Percentiles rank a stretch among this genome's conserved stretches.
phyloP scores from a whole-genome alignment of 2,113 vertebrate genomes.

The Suricata suricatta region DNA sequence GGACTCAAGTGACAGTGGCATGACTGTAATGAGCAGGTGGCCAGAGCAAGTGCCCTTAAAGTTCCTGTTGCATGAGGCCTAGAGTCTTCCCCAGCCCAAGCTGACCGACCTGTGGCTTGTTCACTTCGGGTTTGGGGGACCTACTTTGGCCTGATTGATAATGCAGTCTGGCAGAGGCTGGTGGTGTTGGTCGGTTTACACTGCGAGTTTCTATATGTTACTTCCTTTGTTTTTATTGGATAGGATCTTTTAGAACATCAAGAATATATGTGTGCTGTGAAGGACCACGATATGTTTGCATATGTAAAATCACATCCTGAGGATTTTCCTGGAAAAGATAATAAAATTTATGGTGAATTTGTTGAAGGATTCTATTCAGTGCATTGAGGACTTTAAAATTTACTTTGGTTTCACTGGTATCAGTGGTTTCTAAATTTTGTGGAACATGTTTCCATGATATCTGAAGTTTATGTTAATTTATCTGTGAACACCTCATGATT shows the following conservation, averaged over 20 bases:
- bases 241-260: slow-evolving; percentile 88
- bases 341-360: slow-evolving; percentile 88
- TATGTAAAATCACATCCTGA: slow-evolving; percentile 89
- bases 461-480: slow-evolving; percentile 41
- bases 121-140: no score
- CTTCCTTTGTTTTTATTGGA: slow-evolving; percentile 89
- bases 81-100: no score
- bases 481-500: slow-evolving; percentile 55
- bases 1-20: no score
- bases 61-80: no score
- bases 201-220: slow-evolving; percentile 88
- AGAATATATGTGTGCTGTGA: slow-evolving; percentile 86
- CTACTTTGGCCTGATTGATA: no score
- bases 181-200: slow-evolving; percentile 85
- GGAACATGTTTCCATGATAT: neutral
- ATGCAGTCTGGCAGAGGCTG: no score
- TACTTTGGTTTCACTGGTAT: slow-evolving; percentile 3
- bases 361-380: slow-evolving; percentile 90
- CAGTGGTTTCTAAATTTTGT: slow-evolving; percentile 23
- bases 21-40: no score
- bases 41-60: no score
- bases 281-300: slow-evolving; percentile 88
- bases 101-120: no score
- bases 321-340: slow-evolving; percentile 87
- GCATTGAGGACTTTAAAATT: slow-evolving; percentile 84